These are phyloP conservation scores for Syrrhaptes paradoxus DNA, from an alignment of 2,113 vertebrate genomes.

Conservation along the genomic window DNA sequence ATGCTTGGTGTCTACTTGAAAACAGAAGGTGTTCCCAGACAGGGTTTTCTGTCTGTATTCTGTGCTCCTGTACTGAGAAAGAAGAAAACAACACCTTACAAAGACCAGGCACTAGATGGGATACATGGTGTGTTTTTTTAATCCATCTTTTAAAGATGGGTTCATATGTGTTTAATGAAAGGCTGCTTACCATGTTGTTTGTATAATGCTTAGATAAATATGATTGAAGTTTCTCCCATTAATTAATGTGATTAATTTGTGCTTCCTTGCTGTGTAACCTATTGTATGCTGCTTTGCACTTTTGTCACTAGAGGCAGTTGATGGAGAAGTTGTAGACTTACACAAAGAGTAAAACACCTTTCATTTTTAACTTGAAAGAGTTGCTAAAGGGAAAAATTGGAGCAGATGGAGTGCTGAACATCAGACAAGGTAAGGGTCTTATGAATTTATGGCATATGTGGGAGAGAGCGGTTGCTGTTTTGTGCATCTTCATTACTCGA, in stretches of 20 bases:
- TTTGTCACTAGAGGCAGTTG: background rate
- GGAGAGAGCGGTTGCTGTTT: background rate
- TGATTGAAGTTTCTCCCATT: background rate
- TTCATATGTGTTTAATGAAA: background rate
- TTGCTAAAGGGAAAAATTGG: background rate
- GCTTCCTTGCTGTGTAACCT: background rate
- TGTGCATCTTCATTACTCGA: background rate
- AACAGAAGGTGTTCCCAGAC: background rate
- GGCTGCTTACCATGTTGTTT: background rate
- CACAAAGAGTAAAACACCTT: background rate
- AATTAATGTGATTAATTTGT: background rate
- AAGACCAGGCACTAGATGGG: background rate
- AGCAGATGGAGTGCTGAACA: background rate
- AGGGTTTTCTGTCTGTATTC: background rate
- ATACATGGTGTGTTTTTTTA: background rate
- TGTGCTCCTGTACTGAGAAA: background rate
- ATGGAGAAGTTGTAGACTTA: background rate
- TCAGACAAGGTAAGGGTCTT: background rate
- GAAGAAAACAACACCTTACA: background rate
- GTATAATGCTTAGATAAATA: background rate
- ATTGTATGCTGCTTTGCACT: background rate
- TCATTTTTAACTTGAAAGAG: background rate
- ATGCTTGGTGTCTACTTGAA: slow-evolving; percentile 48
- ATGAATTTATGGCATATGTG: background rate
- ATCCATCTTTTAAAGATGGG: background rate